Evolutionary conservation across 2,888 invertebrate genomes (phyloP), one percentile per base, ranked within the genome.

Genomic region (Neocrepidodera transversa): DNA sequence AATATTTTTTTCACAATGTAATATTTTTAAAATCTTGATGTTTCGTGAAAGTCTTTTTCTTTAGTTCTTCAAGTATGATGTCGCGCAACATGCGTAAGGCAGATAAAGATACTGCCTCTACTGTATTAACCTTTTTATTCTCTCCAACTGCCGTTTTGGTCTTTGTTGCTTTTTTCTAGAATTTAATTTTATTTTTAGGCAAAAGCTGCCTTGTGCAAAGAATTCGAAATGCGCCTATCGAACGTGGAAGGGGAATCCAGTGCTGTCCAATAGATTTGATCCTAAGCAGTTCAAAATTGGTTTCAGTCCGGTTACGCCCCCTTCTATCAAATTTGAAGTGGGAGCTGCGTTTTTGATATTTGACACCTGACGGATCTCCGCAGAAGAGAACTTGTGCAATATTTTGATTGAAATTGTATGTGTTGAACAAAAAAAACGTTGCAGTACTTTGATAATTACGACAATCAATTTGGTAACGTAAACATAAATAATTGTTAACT

Each of bases 191-290:
- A n/a, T 54, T 68, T 69, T 26, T 58, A 80, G 80, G 79, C 78
- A 23, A 79, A 78, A 71, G 65, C 72, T 43, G 78, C 78, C 6
- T 69, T 80, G 35, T 66, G 64, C 55, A 78, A 78, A 65, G 80
- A 80, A 67, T 80, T 80, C 60, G 80, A 80, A 68, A 78, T 75
- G 38, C 73, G 80, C 51, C 66, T 80, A 47, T 76, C 79, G 10
- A 68, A 77, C 64, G 74, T 74, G 14, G 80, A 80, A 56, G 76
- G 73, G 26, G 79, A 79, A 69, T 65, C 70, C 30, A 74, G 74
- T 53, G 73, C 71, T 43, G 63, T 70, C n/a, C 48, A 59, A 14
- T 57, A 52, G 35, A 30, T 35, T 45, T n/a, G 17, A 23, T 23
- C 16, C 26, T n/a, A 14, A 56, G 47, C 18, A 26, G 20, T 17